Evolutionary conservation across 2,113 vertebrate species (phyloP), one percentile per base, ranked within the genome.

Genomic region (Dasyprocta punctata): DNA sequence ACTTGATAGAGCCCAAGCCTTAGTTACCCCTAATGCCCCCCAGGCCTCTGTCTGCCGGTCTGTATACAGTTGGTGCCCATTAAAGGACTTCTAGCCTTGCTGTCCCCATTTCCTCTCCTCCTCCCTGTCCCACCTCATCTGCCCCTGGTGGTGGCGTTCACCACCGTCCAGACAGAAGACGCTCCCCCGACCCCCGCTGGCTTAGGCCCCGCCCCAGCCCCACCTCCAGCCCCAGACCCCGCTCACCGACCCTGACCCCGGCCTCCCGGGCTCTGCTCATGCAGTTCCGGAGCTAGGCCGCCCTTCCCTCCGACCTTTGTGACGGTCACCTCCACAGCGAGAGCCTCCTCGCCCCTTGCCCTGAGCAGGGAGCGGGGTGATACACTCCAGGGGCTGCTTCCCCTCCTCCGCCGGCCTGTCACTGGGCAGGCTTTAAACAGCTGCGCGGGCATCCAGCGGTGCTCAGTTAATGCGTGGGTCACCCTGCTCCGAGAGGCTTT

Each of bases 251-350:
- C 30, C 17, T 84, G 20, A 20, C 26, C 14, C 44, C 14, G 60
- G 65, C 30, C 65, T 81, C 71, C 5, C 58, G 52, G 33, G 38
- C 52, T 86, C 85, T 73, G 47, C 36, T 4, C 33, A 0, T 3
- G 71, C 49, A 19, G 67, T 33, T 38, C 33, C 36, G 19, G n/a
- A 3, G 13, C n/a, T 36, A 13, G 30, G 33, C 17, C 26, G 12
- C 14, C 61, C 60, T 41, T 28, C 33, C 0, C 24, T 54, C 38
- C 14, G 49, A 61, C 41, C 58, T 36, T 28, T 3, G 7, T 10
- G 24, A n/a, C 3, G 1, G 22, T 65, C 6, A 26, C 17, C 38
- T 38, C 49, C 22, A 67, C 61, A 0, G 0, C 12, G 47, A 38
- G 44, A 5, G 3, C 26, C 60, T 28, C 63, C 54, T 54, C 24